Evolutionary conservation across 2,888 invertebrate species (phyloP).

Genomic region (Ophioninae sp.): DNA sequence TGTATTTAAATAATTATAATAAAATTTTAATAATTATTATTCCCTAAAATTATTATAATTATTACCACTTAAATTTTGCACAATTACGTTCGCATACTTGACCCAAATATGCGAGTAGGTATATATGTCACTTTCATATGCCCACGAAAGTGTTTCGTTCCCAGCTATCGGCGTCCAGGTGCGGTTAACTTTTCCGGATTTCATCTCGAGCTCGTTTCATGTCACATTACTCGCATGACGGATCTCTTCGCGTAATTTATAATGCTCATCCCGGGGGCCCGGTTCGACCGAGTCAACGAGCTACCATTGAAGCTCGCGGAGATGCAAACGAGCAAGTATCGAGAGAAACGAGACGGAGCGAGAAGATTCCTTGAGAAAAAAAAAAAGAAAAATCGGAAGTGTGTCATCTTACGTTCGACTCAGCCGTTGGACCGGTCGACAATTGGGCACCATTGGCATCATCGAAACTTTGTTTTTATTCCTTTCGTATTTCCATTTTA

Average conservation of each 20-base stretch:
- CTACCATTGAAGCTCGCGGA: conserved; percentile 1
- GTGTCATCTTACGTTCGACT: conserved; percentile 69
- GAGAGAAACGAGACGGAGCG: conserved; percentile 15
- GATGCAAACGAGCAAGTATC: conserved; percentile 13
- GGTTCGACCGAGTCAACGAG: conserved; percentile 29
- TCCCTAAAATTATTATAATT: too few relatives aligned
- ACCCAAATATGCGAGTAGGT: neutral
- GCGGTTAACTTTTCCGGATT: conserved; percentile 13
- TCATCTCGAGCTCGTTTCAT: conserved; percentile 13
- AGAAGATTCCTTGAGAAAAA: conserved; percentile 12
- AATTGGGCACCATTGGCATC: conserved; percentile 58
- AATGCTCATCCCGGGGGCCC: conserved; percentile 72
- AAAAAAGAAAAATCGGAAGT: conserved; percentile 64
- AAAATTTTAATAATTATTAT: too few relatives aligned
- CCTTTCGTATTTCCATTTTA: too few relatives aligned
- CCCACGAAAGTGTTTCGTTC: neutral
- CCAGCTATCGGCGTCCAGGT: conserved; percentile 23
- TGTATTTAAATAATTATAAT: too few relatives aligned
- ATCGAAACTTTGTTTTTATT: conserved; percentile 48
- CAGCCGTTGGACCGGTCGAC: conserved; percentile 57
- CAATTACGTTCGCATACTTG: neutral
- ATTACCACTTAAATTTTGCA: neutral
- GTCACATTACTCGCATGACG: conserved; percentile 31
- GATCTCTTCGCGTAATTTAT: conserved; percentile 63
- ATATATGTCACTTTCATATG: neutral